A percentile compares a stretch with the other conserved stretches of the same genome.
These are phyloP conservation scores for Erpobdella octoculata DNA, from an alignment of 2,888 invertebrate species.

Conservation along the genomic window DNA sequence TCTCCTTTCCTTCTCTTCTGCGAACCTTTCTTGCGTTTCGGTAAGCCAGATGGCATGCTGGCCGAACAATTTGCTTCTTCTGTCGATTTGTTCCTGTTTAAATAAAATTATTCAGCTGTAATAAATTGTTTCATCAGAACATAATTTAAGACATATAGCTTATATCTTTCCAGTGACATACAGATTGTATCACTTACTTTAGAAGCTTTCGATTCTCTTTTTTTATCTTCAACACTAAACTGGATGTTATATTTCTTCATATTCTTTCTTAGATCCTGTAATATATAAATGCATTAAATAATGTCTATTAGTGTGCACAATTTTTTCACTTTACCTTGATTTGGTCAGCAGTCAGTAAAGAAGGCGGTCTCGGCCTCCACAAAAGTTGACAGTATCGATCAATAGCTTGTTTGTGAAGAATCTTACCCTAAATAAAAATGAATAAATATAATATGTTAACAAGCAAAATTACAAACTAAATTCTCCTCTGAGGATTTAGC, in stretches of 20 bases:
- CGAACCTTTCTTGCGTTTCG: conserved; percentile 68
- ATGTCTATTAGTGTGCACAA: background rate
- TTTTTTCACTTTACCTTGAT: conserved; percentile 56
- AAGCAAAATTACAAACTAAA: no score
- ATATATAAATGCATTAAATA: background rate
- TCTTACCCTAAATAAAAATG: conserved; percentile 54
- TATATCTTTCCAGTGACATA: no score
- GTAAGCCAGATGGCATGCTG: conserved; percentile 75
- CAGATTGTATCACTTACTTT: conserved; percentile 60
- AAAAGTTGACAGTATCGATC: conserved; percentile 87
- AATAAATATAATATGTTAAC: background rate
- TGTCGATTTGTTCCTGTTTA: conserved; percentile 73
- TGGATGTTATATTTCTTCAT: conserved; percentile 90
- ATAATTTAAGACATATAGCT: no score
- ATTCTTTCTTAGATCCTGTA: conserved; percentile 87
- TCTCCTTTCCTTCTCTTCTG: conserved; percentile 66
- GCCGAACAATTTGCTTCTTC: conserved; percentile 76
- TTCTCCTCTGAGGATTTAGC: no score
- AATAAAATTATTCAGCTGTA: background rate
- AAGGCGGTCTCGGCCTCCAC: conserved; percentile 88
- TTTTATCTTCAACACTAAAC: conserved; percentile 91
- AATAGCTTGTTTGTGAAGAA: conserved; percentile 71
- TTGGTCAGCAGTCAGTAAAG: conserved; percentile 72
- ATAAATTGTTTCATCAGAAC: no score
- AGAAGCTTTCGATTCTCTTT: conserved; percentile 81